phyloP scores from a whole-genome alignment of 2,113 vertebrate genomes.

The Mus pahari region DNA sequence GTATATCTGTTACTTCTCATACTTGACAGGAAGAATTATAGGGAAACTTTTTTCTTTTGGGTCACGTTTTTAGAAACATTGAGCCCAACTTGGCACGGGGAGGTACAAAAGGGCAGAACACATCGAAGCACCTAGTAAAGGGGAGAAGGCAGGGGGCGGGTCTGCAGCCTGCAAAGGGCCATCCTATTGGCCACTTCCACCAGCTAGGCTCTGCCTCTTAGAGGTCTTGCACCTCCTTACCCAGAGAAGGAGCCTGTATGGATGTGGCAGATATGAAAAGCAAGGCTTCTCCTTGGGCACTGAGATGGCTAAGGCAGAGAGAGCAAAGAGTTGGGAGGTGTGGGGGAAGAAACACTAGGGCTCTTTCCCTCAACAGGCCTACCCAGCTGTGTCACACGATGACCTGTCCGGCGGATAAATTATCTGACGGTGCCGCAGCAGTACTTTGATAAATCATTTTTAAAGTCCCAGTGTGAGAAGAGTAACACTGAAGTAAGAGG shows the following conservation, averaged over 20 bases:
- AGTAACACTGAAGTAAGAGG: background rate
- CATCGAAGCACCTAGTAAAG: accelerated
- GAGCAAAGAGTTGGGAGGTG: background rate
- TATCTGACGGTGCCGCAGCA: background rate
- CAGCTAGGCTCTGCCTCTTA: background rate
- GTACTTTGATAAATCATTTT: background rate
- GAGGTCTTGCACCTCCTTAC: background rate
- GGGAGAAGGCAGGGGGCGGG: too few relatives aligned
- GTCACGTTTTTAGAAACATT: background rate
- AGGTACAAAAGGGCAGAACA: too few relatives aligned
- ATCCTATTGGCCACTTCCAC: background rate
- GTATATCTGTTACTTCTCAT: background rate
- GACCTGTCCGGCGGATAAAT: background rate
- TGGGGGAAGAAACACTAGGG: background rate
- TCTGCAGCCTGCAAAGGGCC: background rate
- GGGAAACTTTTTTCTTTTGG: background rate
- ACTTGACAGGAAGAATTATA: too few relatives aligned
- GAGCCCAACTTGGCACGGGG: background rate
- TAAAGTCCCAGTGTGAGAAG: background rate
- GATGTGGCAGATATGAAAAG: background rate
- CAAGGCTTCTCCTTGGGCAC: background rate
- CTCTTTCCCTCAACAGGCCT: background rate
- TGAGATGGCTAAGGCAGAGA: background rate
- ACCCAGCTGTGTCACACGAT: background rate
- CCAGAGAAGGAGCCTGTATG: background rate